Conservation (phyloP, 1,140 invertebrate species). For the Pomacea maculata region DNA sequence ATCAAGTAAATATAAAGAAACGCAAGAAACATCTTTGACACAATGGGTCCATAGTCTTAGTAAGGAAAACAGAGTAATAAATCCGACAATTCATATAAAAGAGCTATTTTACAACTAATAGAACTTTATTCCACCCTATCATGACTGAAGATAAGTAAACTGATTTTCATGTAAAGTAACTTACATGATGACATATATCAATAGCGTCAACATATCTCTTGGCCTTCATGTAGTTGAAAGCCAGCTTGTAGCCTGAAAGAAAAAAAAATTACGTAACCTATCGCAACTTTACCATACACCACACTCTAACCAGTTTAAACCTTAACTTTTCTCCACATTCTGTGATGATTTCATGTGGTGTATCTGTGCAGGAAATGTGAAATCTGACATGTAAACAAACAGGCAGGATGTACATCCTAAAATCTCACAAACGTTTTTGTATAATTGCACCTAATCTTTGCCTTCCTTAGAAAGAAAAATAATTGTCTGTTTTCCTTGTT, state of each 20-base stretch:
- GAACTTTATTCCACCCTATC: not conserved
- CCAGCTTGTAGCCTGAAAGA: conserved; percentile 85
- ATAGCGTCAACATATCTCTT: conserved; percentile 89
- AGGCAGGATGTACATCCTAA: too few relatives aligned
- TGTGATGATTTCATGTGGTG: not conserved
- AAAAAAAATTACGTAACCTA: conserved; percentile 17
- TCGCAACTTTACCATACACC: not conserved
- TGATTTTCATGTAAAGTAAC: conserved; percentile 29
- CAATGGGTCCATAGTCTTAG: too few relatives aligned
- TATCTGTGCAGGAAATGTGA: not conserved
- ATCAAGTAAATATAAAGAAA: conserved; percentile 8
- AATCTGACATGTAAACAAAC: not conserved
- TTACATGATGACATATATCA: conserved; percentile 81
- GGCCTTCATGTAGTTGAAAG: conserved; percentile 90
- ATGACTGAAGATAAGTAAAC: not conserved
- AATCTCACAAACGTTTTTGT: too few relatives aligned
- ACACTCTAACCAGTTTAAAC: too few relatives aligned
- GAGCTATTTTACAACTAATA: not conserved
- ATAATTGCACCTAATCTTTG: too few relatives aligned
- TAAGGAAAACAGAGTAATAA: not conserved
- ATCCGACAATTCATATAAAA: not conserved
- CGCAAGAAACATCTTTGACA: not conserved
- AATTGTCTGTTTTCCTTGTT: too few relatives aligned
- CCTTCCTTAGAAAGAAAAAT: too few relatives aligned
- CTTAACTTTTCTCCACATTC: too few relatives aligned